Percentiles rank a stretch among this genome's conserved stretches.
phyloP scores from a whole-genome alignment of 2,113 vertebrate species.

The Stegastes partitus region DNA sequence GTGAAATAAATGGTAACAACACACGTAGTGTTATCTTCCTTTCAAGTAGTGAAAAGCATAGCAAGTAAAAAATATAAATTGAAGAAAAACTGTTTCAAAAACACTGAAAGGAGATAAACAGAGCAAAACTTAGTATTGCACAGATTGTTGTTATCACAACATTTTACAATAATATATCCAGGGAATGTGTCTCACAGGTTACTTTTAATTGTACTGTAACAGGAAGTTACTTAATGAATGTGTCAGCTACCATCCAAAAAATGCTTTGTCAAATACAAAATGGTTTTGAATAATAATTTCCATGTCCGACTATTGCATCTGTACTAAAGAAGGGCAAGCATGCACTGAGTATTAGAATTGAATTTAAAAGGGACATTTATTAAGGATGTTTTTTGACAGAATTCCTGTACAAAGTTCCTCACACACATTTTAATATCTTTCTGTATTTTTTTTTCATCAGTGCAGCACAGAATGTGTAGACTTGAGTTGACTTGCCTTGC shows the following conservation, averaged over 20 bases:
- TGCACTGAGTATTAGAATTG: neutral
- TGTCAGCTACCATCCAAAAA: constrained; percentile 31
- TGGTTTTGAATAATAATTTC: constrained; percentile 38
- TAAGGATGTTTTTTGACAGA: no score
- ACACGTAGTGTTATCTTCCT: neutral
- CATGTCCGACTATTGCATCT: constrained; percentile 25
- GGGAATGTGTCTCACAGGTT: constrained; percentile 18
- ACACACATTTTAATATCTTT: neutral
- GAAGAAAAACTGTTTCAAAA: neutral
- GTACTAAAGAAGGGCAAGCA: neutral
- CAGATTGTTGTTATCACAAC: constrained; percentile 13
- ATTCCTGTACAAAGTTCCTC: neutral
- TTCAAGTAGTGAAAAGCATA: neutral
- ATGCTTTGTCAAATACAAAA: constrained; percentile 67
- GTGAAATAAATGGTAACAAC: constrained; percentile 31
- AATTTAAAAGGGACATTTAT: neutral
- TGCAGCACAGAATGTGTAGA: neutral
- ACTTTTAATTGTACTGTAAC: constrained; percentile 47
- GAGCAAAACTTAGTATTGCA: constrained; percentile 6
- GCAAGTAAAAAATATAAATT: neutral
- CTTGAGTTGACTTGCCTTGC: neutral
- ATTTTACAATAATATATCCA: constrained; percentile 48
- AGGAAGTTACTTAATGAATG: constrained; percentile 30
- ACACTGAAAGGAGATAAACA: neutral
- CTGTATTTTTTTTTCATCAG: neutral